A percentile compares a stretch with the other conserved stretches of the same genome.
These are phyloP conservation scores for Melanogrammus aeglefinus DNA, from an alignment of 2,797 vertebrate species.

Conservation along the genomic window DNA sequence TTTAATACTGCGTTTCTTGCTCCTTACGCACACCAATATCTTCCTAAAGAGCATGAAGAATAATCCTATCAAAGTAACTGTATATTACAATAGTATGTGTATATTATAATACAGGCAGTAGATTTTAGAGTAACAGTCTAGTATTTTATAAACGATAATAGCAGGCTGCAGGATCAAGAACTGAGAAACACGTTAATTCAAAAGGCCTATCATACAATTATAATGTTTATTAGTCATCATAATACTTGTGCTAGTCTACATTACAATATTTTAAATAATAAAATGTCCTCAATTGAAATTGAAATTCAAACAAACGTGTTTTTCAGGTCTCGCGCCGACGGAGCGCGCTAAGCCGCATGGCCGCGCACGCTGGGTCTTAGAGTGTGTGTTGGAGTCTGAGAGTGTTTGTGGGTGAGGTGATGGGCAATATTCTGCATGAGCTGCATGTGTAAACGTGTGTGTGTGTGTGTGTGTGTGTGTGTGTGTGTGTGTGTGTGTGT, in stretches of 20 bases:
- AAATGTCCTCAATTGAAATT: too few species aligned
- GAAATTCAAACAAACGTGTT: too few species aligned
- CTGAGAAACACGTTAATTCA: background rate
- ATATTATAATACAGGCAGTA: background rate
- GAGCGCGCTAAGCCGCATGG: background rate
- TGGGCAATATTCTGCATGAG: background rate
- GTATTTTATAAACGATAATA: background rate
- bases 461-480: background rate
- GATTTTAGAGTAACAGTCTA: background rate
- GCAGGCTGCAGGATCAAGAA: too few species aligned
- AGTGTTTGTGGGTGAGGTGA: background rate
- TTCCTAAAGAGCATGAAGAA: too few species aligned
- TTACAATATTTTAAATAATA: too few species aligned
- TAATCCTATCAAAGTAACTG: background rate
- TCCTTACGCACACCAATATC: too few species aligned
- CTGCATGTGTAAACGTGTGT: conserved; percentile 3
- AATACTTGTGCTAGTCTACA: background rate
- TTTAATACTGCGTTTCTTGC: too few species aligned
- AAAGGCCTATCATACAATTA: background rate
- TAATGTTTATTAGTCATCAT: background rate
- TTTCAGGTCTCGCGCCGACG: too few species aligned
- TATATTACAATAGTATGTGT: background rate
- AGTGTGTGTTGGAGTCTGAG: background rate
- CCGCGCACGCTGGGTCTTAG: background rate
- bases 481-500: conserved; percentile 8